Evolutionary conservation across 2,888 invertebrate genomes (phyloP).

Genomic region (Rotaria magnacalcarata): DNA sequence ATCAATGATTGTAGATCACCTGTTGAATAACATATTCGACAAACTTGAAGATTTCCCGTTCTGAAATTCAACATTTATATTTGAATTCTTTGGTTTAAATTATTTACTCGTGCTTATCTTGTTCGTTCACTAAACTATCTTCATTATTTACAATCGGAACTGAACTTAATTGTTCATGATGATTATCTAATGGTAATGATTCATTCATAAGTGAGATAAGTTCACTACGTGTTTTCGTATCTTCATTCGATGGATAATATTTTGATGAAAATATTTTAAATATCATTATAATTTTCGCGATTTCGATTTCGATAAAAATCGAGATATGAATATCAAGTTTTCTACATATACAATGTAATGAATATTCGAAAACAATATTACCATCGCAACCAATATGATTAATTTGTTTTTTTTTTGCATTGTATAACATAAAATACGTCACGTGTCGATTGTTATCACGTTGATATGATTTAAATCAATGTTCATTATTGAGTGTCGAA

Average conservation of each 20-base stretch:
- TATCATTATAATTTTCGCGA: neutral
- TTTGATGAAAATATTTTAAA: neutral
- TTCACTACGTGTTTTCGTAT: conserved; percentile 2
- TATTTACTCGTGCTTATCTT: conserved; percentile 49
- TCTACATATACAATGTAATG: neutral
- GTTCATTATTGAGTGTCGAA: neutral
- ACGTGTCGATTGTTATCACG: neutral
- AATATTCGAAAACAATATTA: neutral
- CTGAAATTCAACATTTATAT: neutral
- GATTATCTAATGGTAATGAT: neutral
- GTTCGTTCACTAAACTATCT: neutral
- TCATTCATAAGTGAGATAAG: neutral
- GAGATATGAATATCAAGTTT: neutral
- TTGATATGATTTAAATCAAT: neutral
- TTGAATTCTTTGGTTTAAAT: conserved; percentile 40
- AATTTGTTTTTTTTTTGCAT: too few relatives aligned
- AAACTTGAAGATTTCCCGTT: conserved; percentile 52
- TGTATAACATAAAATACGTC: neutral
- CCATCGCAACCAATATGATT: neutral
- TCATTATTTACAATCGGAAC: neutral
- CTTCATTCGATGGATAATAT: neutral
- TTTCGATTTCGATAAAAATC: neutral
- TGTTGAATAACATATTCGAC: conserved; percentile 64
- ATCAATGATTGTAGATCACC: conserved; percentile 61
- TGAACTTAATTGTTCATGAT: neutral